Percentiles rank a stretch among this genome's conserved stretches.
These are phyloP conservation scores for Osmoderma eremita DNA, from an alignment of 2,888 invertebrate genomes.

Conservation along the genomic window DNA sequence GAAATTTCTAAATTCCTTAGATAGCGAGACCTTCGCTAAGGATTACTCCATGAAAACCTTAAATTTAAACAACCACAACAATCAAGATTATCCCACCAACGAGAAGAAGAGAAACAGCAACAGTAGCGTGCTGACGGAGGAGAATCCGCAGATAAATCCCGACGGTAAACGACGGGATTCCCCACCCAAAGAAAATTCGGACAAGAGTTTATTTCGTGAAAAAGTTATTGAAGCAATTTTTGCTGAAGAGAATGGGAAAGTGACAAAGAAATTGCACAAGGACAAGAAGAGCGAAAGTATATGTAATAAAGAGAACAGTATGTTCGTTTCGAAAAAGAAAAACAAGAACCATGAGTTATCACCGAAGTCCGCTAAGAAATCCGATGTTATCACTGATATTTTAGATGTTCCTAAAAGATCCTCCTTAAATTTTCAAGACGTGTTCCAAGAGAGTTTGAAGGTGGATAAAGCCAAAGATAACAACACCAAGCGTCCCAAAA, in stretches of 20 bases:
- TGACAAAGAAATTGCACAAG: conserved; percentile 29
- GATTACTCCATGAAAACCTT: conserved; percentile 39
- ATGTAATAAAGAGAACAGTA: conserved; percentile 40
- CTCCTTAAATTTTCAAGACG: conserved; percentile 24
- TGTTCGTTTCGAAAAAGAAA: conserved; percentile 26
- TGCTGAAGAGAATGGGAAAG: conserved; percentile 41
- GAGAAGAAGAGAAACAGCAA: conserved; percentile 8
- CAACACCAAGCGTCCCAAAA: background rate
- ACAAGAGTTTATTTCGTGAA: conserved; percentile 43
- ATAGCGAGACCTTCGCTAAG: conserved; percentile 17
- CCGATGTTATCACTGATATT: conserved; percentile 30
- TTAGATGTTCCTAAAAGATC: conserved; percentile 16
- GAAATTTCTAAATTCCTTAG: background rate
- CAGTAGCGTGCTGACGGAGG: conserved; percentile 9
- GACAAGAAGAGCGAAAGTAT: conserved; percentile 39
- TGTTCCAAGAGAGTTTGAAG: conserved; percentile 23
- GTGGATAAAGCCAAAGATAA: conserved; percentile 11
- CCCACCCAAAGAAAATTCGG: conserved; percentile 24
- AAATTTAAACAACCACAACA: conserved; percentile 27
- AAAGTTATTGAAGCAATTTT: conserved; percentile 41
- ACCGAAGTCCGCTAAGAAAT: conserved; percentile 22
- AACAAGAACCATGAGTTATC: conserved; percentile 22
- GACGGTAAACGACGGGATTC: background rate
- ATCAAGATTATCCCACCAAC: background rate
- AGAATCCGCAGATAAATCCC: conserved; percentile 10